Conservation (phyloP, 2,113 vertebrate genomes). For the Orycteropus afer region DNA sequence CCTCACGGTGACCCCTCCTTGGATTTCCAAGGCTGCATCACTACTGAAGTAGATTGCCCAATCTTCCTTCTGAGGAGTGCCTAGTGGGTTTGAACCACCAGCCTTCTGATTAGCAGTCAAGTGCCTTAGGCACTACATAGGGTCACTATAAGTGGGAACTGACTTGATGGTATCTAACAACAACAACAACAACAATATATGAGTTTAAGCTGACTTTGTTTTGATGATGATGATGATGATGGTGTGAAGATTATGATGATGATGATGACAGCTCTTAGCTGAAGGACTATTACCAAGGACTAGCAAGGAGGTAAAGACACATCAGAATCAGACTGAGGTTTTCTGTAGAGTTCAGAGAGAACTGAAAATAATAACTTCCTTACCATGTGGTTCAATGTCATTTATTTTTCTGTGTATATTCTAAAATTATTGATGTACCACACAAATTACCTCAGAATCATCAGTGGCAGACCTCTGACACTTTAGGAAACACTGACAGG, state of each 20-base stretch:
- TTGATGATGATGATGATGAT: not conserved
- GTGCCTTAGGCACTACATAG: no score
- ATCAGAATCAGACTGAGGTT: not conserved
- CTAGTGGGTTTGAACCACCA: no score
- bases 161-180: no score
- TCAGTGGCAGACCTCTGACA: not conserved
- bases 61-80: no score
- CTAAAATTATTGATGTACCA: not conserved
- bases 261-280: not conserved
- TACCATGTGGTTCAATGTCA: not conserved
- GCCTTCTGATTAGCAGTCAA: no score
- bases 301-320: not conserved
- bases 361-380: not conserved
- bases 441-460: not conserved
- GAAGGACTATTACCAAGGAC: not conserved
- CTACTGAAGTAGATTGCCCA: no score
- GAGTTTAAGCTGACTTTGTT: not conserved
- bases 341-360: not conserved
- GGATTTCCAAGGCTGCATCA: no score
- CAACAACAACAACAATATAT: no score
- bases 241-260: not conserved
- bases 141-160: no score
- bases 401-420: constrained; percentile 1
- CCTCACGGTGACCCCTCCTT: no score
- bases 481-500: not conserved